Evolutionary conservation across 2,113 vertebrate genomes (phyloP).

Genomic region (Petrocephalus zakoni): DNA sequence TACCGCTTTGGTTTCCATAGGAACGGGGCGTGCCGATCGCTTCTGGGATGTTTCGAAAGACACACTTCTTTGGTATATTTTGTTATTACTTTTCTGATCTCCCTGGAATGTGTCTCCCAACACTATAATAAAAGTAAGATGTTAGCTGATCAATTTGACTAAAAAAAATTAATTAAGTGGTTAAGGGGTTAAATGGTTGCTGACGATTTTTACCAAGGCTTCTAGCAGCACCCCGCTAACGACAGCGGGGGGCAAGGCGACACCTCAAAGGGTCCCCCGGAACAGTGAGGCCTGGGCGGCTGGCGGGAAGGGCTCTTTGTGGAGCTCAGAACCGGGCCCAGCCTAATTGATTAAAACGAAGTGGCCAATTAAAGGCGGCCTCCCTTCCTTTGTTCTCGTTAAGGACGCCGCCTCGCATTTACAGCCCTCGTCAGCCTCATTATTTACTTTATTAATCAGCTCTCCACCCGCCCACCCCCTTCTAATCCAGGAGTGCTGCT

Average conservation of each 20-base stretch:
- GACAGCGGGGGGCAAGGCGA: background rate
- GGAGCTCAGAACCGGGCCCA: constrained; percentile 25
- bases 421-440: constrained; percentile 56
- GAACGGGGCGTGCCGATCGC: background rate
- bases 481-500: constrained; percentile 43
- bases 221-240: background rate
- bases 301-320: constrained; percentile 27
- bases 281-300: background rate
- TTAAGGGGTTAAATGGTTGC: background rate
- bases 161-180: background rate
- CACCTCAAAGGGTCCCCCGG: background rate
- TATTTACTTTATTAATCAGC: constrained; percentile 70
- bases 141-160: background rate
- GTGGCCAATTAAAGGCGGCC: constrained; percentile 52
- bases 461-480: constrained; percentile 52
- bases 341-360: constrained; percentile 41
- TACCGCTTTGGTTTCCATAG: background rate
- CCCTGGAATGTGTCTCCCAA: background rate
- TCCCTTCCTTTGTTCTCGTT: constrained; percentile 67
- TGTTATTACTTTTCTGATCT: background rate
- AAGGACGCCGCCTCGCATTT: constrained; percentile 58
- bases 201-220: background rate
- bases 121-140: background rate
- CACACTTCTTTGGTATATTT: background rate
- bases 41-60: background rate